phyloP scores from a whole-genome alignment of 2,888 invertebrate genomes.

The Tetragonisca angustula region DNA sequence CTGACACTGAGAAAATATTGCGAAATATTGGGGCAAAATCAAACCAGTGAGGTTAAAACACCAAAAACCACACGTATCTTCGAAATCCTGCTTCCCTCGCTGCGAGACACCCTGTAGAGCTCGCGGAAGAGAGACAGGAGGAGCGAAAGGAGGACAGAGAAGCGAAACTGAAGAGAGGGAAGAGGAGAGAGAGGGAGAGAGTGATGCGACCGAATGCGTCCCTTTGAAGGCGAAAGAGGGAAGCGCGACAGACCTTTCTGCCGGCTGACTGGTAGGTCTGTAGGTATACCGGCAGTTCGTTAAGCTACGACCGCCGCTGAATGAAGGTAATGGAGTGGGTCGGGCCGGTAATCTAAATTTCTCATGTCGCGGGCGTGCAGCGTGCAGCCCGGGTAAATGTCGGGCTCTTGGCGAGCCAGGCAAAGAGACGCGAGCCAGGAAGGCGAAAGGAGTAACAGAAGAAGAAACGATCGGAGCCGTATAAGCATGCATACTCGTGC shows the following conservation, averaged over 20 bases:
- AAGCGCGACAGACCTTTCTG: conserved; percentile 53
- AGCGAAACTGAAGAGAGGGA: background rate
- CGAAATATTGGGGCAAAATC: no score
- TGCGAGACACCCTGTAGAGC: background rate
- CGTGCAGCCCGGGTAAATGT: conserved; percentile 45
- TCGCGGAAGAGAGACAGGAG: background rate
- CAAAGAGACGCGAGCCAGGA: conserved; percentile 29
- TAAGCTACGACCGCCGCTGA: conserved; percentile 68
- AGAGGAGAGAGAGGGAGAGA: background rate
- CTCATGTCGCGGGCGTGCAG: conserved; percentile 63
- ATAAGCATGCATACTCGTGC: background rate
- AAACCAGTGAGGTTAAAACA: no score
- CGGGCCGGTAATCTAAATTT: conserved; percentile 73
- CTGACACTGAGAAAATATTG: no score
- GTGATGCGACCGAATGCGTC: conserved; percentile 29
- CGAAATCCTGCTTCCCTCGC: no score
- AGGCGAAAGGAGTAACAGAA: conserved; percentile 25
- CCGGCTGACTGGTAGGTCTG: conserved; percentile 46
- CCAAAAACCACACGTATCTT: no score
- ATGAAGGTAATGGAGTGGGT: conserved; percentile 70
- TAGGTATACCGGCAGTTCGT: conserved; percentile 68
- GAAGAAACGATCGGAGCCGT: conserved; percentile 18
- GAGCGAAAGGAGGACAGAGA: conserved; percentile 1
- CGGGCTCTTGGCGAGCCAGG: conserved; percentile 32
- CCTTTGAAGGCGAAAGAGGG: conserved; percentile 57